Evolutionary conservation across 1,140 invertebrate genomes (phyloP), one percentile per base, ranked within the genome.

Genomic region (Hycleus cichorii): DNA sequence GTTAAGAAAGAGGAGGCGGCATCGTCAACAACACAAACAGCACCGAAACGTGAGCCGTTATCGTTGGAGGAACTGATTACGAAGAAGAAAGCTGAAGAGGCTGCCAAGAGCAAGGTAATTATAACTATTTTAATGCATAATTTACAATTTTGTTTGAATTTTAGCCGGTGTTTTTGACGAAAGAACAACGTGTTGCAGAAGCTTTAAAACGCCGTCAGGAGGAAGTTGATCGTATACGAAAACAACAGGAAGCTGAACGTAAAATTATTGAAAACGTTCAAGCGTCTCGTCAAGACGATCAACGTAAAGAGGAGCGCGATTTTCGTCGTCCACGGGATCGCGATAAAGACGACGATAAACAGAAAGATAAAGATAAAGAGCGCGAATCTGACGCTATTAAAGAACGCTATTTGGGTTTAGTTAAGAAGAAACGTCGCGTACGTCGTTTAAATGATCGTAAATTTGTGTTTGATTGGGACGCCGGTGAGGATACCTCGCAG

Each of bases 381-480:
- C 87, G 90, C 59, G 93, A 95, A 77, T 80, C 89, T 42, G 92
- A 95, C 75, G 93, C 93, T 0, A 95, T 96, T 46, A 90, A 92
- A 64, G 95, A 97, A 72, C 80, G 95, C 6, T 99, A 97, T 75
- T 80, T 99, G n/a, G 93, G 94, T 6, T 83, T 95, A 11, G 77
- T 94, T 0, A 98, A 98, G 69, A 97, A 95, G 71, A 97, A 97
- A 70, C 83, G 94, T 4, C 78, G 93, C 43, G 90, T 97, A 0
- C 77, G 97, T 38, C 80, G 95, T 60, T 76, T 98, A 3, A 99
- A 99, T 78, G 97, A 99, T 71, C 78, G 96, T 3, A 99, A 99
- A 77, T 99, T 99, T 82, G 96, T 99, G 0, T 99, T 99, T 78
- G 97, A 99, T 78, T 99, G 97, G 97, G 97, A 99, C 79, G 94